phyloP scores from a whole-genome alignment of 2,797 vertebrate species.

The Urophycis tenuis region DNA sequence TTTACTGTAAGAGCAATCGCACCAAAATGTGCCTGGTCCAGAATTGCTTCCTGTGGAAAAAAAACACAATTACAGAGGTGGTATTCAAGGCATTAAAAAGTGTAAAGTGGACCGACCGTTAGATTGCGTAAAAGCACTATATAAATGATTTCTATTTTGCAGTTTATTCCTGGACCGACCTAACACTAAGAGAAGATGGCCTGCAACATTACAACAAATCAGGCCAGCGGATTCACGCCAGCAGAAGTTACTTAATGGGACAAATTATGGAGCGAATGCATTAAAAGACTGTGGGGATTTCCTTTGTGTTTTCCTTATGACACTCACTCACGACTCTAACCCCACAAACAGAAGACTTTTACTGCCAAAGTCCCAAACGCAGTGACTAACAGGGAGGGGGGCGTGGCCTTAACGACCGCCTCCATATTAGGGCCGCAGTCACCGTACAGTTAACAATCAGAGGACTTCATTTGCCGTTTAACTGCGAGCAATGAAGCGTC shows the following conservation, averaged over 20 bases:
- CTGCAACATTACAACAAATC: conserved; percentile 10
- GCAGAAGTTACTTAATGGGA: conserved; percentile 21
- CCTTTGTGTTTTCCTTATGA: neutral
- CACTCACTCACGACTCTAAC: neutral
- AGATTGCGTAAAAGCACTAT: neutral
- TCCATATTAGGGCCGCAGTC: conserved; percentile 6
- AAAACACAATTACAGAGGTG: neutral
- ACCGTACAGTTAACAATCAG: conserved; percentile 19
- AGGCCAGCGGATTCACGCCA: conserved; percentile 19
- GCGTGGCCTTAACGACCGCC: neutral
- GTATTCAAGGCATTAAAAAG: neutral
- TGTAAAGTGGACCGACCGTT: neutral
- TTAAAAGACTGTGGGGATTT: neutral
- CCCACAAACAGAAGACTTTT: neutral
- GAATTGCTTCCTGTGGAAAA: neutral
- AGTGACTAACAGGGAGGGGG: neutral
- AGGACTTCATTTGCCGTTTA: conserved; percentile 34
- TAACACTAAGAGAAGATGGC: neutral
- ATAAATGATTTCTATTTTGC: neutral
- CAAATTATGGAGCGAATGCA: neutral
- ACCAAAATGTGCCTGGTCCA: neutral
- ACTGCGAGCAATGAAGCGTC: conserved; percentile 31
- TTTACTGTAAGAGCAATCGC: neutral
- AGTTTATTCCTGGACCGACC: neutral
- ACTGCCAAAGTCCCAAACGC: neutral